phyloP scores from a whole-genome alignment of 2,888 invertebrate species.

The Drosophila crucigera region DNA sequence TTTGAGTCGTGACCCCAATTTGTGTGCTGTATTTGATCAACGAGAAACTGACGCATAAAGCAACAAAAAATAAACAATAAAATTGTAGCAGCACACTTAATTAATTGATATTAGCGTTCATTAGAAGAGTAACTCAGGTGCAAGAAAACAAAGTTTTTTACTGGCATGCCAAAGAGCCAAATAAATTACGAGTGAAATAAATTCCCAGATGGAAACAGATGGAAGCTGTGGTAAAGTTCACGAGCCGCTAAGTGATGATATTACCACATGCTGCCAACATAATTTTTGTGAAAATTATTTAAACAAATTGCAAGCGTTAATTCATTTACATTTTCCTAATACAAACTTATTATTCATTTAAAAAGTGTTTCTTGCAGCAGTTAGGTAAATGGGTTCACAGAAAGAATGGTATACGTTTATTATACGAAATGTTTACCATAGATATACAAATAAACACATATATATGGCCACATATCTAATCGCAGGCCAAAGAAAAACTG shows the following conservation, averaged over 20 bases:
- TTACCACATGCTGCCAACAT: slow-evolving; percentile 15
- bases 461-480: slow-evolving; percentile 1
- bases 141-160: slow-evolving; percentile 33
- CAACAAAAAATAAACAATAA: neutral
- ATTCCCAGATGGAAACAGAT: slow-evolving; percentile 21
- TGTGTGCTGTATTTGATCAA: slow-evolving; percentile 15
- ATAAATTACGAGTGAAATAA: slow-evolving; percentile 1
- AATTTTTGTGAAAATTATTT: slow-evolving; percentile 8
- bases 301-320: neutral
- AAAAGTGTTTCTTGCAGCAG: neutral
- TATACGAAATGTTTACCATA: neutral
- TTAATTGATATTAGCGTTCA: slow-evolving; percentile 59
- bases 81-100: slow-evolving; percentile 8
- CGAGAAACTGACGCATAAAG: slow-evolving; percentile 4
- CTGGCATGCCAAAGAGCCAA: slow-evolving; percentile 15
- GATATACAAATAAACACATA: neutral
- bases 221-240: slow-evolving; percentile 26
- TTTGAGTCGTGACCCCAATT: neutral
- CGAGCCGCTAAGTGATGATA: slow-evolving; percentile 41
- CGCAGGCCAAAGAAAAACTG: neutral
- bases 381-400: neutral
- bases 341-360: neutral
- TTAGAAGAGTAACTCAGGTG: slow-evolving; percentile 45
- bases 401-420: neutral
- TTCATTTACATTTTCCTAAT: neutral